These are phyloP conservation scores for Rhinogobius similis DNA, from an alignment of 2,113 vertebrate species.

Conservation along the genomic window DNA sequence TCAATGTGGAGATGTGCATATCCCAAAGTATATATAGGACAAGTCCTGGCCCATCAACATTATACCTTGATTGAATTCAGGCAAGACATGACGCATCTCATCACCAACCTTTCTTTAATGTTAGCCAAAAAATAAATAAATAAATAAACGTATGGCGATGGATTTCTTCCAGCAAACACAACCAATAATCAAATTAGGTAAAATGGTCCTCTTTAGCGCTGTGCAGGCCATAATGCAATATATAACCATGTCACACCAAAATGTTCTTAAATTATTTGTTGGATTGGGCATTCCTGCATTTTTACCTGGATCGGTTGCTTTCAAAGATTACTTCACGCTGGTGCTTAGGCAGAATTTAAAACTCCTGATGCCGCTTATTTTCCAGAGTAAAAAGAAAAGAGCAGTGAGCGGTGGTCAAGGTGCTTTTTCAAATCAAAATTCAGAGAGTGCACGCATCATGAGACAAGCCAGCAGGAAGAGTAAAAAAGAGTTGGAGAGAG, in stretches of 20 bases:
- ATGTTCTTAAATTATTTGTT: background rate
- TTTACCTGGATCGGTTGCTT: constrained; percentile 24
- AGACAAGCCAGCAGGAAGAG: constrained; percentile 55
- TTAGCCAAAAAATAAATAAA: no score
- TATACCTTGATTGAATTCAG: no score
- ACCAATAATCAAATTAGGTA: background rate
- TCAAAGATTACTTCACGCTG: constrained; percentile 17
- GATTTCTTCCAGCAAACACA: background rate
- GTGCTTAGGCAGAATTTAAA: constrained; percentile 45
- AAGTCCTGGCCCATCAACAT: no score
- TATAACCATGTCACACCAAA: background rate
- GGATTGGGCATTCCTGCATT: background rate
- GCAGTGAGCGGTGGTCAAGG: constrained; percentile 46
- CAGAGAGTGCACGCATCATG: constrained; percentile 42
- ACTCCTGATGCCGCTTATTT: constrained; percentile 50
- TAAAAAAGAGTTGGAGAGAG: constrained; percentile 46
- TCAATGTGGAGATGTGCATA: no score
- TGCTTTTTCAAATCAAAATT: constrained; percentile 57
- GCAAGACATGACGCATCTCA: no score
- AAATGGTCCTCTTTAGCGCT: background rate
- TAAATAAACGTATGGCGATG: no score
- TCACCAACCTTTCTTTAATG: no score
- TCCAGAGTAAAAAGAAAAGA: constrained; percentile 48
- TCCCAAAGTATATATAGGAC: no score
- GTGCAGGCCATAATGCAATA: background rate